phyloP scores from a whole-genome alignment of 2,888 invertebrate species.

The Anticlea derivata region DNA sequence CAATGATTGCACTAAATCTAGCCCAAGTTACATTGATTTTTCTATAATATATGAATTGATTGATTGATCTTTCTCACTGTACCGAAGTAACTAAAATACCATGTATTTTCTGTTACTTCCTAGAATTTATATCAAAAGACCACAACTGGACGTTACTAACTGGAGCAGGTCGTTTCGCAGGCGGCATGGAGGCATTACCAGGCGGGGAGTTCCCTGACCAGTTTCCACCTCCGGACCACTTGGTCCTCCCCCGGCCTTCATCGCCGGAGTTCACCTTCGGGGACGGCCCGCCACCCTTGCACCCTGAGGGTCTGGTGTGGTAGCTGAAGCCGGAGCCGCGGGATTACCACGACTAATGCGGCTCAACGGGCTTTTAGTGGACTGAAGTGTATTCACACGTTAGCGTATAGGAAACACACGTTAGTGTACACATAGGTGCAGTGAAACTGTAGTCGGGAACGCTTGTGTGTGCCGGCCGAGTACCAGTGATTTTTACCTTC shows the following conservation, averaged over 20 bases:
- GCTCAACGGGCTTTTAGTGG: conserved; percentile 79
- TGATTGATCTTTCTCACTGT: not conserved
- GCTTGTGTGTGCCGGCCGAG: conserved; percentile 26
- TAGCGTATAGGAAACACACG: conserved; percentile 27
- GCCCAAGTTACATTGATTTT: not conserved
- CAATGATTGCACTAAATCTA: no score
- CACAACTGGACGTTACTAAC: conserved; percentile 65
- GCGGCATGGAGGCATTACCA: conserved; percentile 85
- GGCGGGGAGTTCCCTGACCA: conserved; percentile 80
- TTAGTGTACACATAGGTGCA: conserved; percentile 21
- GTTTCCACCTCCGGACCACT: conserved; percentile 86
- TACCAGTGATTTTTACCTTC: conserved; percentile 13
- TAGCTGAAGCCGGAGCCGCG: conserved; percentile 85
- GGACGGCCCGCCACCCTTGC: conserved; percentile 77
- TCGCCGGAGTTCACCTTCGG: conserved; percentile 89
- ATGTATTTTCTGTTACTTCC: conserved; percentile 18
- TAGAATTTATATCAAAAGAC: conserved; percentile 18
- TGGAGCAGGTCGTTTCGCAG: conserved; percentile 91
- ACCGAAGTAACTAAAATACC: conserved; percentile 18
- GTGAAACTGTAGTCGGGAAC: conserved; percentile 10
- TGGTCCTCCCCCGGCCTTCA: conserved; percentile 88
- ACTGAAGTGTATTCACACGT: conserved; percentile 57
- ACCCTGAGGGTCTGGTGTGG: conserved; percentile 81
- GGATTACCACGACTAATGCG: conserved; percentile 84
- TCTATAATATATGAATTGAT: not conserved